Percentiles rank a stretch among this genome's conserved stretches.
Conservation (phyloP, 2,113 vertebrate species). For the Todiramphus saurophagus region DNA sequence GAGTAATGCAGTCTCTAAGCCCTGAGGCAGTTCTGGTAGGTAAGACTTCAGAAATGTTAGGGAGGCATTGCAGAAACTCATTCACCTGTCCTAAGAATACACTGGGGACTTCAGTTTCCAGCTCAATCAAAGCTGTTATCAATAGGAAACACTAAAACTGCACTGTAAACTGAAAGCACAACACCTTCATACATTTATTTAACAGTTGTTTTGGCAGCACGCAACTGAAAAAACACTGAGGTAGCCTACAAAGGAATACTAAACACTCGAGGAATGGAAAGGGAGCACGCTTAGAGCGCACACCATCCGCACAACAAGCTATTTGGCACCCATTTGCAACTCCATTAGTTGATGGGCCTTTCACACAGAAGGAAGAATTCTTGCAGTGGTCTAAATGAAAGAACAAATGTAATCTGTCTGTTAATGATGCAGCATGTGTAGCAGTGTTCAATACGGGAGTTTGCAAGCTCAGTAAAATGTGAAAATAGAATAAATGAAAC, state of each 20-base stretch:
- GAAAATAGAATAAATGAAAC: not conserved
- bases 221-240: not conserved
- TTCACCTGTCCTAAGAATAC: not conserved
- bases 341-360: not conserved
- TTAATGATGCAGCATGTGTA: not conserved
- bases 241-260: conserved; percentile 14
- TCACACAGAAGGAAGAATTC: not conserved
- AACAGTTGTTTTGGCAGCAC: conserved; percentile 36
- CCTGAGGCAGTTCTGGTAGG: not conserved
- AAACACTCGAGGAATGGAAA: not conserved
- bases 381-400: conserved; percentile 7
- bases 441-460: not conserved
- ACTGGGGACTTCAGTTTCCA: not conserved
- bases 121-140: not conserved
- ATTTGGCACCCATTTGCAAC: not conserved
- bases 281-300: not conserved
- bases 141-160: not conserved
- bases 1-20: not conserved
- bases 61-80: not conserved
- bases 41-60: not conserved
- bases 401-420: not conserved
- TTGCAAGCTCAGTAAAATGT: not conserved
- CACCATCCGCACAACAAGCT: conserved; percentile 15
- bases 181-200: conserved; percentile 23
- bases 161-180: conserved; percentile 20